These are phyloP conservation scores for Luidia sarsii DNA, from an alignment of 53 echinoderm and acorn worm genomes.

Conservation along the genomic window DNA sequence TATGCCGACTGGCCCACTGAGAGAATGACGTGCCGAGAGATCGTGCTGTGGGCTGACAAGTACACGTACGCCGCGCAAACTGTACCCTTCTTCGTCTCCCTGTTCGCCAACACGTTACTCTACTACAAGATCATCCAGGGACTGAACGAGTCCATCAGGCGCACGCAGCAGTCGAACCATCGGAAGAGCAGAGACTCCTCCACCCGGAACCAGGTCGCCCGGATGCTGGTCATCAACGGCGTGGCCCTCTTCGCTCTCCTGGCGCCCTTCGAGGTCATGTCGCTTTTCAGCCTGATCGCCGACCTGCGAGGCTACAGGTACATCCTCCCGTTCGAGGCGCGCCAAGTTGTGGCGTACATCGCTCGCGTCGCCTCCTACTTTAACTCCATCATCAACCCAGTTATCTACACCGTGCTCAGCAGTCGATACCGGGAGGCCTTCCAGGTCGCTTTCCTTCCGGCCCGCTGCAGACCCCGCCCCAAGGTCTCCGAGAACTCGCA, in stretches of 20 bases:
- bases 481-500: slow-evolving; percentile 23
- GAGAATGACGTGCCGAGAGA: slow-evolving; percentile 28
- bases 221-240: slow-evolving; percentile 57
- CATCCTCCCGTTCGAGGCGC: not conserved
- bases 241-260: slow-evolving; percentile 51
- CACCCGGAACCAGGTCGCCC: slow-evolving; percentile 54
- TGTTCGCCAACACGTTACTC: slow-evolving; percentile 63
- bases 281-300: slow-evolving; percentile 48
- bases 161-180: slow-evolving; percentile 62
- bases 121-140: slow-evolving; percentile 74
- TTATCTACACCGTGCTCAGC: slow-evolving; percentile 92
- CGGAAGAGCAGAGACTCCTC: slow-evolving; percentile 64
- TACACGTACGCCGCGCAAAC: slow-evolving; percentile 69
- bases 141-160: slow-evolving; percentile 69
- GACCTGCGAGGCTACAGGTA: not conserved
- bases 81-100: slow-evolving; percentile 82
- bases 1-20: slow-evolving; percentile 43
- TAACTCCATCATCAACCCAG: slow-evolving; percentile 87
- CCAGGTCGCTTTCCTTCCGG: slow-evolving; percentile 74
- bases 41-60: slow-evolving; percentile 38
- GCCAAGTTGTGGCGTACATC: slow-evolving; percentile 48
- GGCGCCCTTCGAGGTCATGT: slow-evolving; percentile 51
- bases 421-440: slow-evolving; percentile 88
- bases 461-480: slow-evolving; percentile 12
- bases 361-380: slow-evolving; percentile 78